A percentile compares a stretch with the other conserved stretches of the same genome.
phyloP scores from a whole-genome alignment of 1,140 invertebrate species.

The Linepithema humile region DNA sequence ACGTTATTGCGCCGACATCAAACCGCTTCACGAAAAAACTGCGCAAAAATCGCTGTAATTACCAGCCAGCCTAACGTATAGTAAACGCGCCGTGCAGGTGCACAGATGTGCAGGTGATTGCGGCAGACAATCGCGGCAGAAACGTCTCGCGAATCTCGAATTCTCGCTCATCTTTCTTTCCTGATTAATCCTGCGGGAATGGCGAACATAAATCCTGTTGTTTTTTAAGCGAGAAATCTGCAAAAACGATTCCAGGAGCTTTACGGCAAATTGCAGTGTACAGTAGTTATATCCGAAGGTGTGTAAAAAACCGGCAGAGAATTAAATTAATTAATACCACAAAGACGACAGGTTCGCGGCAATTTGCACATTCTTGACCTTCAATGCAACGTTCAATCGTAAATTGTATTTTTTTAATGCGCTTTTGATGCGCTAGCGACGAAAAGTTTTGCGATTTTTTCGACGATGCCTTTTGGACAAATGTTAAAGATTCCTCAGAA shows the following conservation, averaged over 20 bases:
- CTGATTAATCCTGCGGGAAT: neutral
- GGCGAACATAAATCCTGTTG: neutral
- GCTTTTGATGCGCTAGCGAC: neutral
- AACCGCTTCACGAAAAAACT: neutral
- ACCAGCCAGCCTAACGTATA: neutral
- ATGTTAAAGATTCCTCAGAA: neutral
- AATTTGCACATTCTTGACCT: constrained; percentile 3
- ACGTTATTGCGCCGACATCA: neutral
- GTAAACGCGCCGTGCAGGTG: neutral
- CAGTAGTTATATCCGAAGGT: neutral
- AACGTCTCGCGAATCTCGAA: neutral
- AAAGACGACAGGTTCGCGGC: neutral
- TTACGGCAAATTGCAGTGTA: neutral
- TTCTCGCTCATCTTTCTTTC: constrained; percentile 18
- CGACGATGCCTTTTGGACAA: neutral
- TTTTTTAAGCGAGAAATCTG: neutral
- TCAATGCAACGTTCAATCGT: neutral
- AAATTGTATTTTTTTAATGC: neutral
- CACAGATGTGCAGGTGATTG: neutral
- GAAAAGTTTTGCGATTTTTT: neutral
- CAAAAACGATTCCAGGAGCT: neutral
- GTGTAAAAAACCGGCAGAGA: neutral
- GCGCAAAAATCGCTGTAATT: constrained; percentile 10
- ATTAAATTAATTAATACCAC: neutral
- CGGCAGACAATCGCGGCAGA: neutral